Evolutionary conservation across 2,888 invertebrate species (phyloP).

Genomic region (Psococerastis gibbosa): DNA sequence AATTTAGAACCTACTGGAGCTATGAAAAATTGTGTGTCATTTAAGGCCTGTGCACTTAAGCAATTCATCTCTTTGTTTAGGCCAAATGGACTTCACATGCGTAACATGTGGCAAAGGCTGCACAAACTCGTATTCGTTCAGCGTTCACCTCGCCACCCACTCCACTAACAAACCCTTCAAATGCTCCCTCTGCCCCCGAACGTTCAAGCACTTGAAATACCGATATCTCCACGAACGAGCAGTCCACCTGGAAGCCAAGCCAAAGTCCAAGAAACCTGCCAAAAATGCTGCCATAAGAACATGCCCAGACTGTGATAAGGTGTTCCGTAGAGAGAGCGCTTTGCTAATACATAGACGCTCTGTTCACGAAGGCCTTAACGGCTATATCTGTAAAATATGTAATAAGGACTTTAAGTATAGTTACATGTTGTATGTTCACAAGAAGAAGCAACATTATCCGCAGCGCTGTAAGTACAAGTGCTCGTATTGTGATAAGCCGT

Average conservation of each 20-base stretch:
- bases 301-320: background rate
- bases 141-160: slow-evolving; percentile 9
- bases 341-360: slow-evolving; percentile 5
- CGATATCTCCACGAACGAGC: slow-evolving; percentile 5
- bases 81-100: slow-evolving; percentile 8
- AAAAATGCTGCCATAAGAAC: slow-evolving; percentile 2
- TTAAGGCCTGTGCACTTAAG: too few species aligned
- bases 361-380: slow-evolving; percentile 5
- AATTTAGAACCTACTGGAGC: too few species aligned
- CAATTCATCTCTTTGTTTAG: too few species aligned
- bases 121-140: slow-evolving; percentile 3
- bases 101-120: slow-evolving; percentile 1
- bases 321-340: slow-evolving; percentile 4
- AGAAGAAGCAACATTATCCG: slow-evolving; percentile 8
- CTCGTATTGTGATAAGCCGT: slow-evolving; percentile 6
- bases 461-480: slow-evolving; percentile 3
- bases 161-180: background rate
- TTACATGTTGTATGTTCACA: slow-evolving; percentile 4
- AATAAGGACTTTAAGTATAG: slow-evolving; percentile 5
- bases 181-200: slow-evolving; percentile 5
- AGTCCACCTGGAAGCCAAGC: slow-evolving; percentile 1
- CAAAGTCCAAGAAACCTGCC: background rate
- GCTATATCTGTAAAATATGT: slow-evolving; percentile 6
- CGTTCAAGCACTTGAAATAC: slow-evolving; percentile 5
- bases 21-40: too few species aligned